phyloP scores from a whole-genome alignment of 2,113 vertebrate genomes.

The Forbesichthys agassizii region DNA sequence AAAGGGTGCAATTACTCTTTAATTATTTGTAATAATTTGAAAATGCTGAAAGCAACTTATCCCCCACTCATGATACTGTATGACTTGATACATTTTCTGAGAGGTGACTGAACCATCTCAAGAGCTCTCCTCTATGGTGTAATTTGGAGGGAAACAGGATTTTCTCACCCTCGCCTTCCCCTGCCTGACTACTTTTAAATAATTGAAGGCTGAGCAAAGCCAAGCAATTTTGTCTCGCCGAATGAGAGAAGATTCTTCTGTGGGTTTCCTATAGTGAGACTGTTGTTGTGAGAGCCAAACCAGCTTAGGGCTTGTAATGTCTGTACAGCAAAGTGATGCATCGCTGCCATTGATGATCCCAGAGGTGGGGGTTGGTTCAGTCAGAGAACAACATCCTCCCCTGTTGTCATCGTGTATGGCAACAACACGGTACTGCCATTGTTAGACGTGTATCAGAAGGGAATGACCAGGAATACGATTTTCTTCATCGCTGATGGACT shows the following conservation, averaged over 20 bases:
- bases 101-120: conserved; percentile 53
- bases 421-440: too few relatives aligned
- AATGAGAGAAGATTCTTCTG: conserved; percentile 44
- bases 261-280: conserved; percentile 36
- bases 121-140: conserved; percentile 43
- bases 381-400: conserved; percentile 11
- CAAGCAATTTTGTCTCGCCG: conserved; percentile 44
- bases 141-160: conserved; percentile 40
- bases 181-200: conserved; percentile 59
- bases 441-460: too few relatives aligned
- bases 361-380: conserved; percentile 19
- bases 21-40: neutral
- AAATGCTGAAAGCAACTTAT: conserved; percentile 21
- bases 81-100: conserved; percentile 41
- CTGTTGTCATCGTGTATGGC: conserved; percentile 16
- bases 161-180: conserved; percentile 59
- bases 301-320: conserved; percentile 55
- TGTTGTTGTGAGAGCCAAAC: conserved; percentile 46
- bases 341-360: conserved; percentile 46
- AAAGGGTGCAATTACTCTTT: too few relatives aligned
- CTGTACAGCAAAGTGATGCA: conserved; percentile 30
- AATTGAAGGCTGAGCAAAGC: conserved; percentile 64
- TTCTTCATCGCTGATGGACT: too few relatives aligned
- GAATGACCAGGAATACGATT: too few relatives aligned
- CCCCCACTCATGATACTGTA: neutral